These are phyloP conservation scores for Oopsacas minuta DNA, from an alignment of 37 sponge, comb jelly and placozoan genomes.

Conservation along the genomic window DNA sequence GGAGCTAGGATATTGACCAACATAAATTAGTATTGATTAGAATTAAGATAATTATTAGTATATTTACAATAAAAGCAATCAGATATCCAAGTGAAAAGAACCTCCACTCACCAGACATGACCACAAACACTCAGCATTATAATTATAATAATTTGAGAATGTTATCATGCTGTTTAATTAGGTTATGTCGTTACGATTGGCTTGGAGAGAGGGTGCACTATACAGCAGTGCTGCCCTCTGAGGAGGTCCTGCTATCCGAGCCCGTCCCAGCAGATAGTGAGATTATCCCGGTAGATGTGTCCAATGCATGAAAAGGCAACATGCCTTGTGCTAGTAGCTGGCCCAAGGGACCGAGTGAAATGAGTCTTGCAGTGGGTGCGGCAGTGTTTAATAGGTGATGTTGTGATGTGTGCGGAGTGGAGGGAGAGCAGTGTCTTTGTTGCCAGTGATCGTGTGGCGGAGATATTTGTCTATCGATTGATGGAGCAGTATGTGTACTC, in stretches of 20 bases:
- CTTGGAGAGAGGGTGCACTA: not conserved
- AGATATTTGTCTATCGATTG: not conserved
- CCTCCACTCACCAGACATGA: not conserved
- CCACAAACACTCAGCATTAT: not conserved
- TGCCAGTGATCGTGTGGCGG: not conserved
- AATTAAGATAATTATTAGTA: not conserved
- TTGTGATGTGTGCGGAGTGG: not conserved
- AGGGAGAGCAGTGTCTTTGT: constrained; percentile 14
- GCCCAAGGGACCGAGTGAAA: constrained; percentile 2
- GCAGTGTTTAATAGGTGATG: not conserved
- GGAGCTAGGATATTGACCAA: too few species aligned
- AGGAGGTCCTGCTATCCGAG: not conserved
- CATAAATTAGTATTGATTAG: too few species aligned
- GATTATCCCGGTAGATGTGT: constrained; percentile 5
- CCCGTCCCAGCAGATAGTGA: not conserved
- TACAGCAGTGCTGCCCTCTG: constrained; percentile 18
- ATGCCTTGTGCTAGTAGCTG: constrained; percentile 1
- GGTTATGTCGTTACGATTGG: not conserved
- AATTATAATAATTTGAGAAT: not conserved
- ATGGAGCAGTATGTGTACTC: not conserved
- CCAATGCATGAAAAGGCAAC: not conserved
- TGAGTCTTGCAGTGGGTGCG: not conserved
- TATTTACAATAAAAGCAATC: constrained; percentile 18
- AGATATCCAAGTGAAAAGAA: not conserved
- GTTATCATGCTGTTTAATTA: constrained; percentile 10